Evolutionary conservation across 2,113 vertebrate species (phyloP), one percentile per base, ranked within the genome.

Genomic region (Colinus virginianus): DNA sequence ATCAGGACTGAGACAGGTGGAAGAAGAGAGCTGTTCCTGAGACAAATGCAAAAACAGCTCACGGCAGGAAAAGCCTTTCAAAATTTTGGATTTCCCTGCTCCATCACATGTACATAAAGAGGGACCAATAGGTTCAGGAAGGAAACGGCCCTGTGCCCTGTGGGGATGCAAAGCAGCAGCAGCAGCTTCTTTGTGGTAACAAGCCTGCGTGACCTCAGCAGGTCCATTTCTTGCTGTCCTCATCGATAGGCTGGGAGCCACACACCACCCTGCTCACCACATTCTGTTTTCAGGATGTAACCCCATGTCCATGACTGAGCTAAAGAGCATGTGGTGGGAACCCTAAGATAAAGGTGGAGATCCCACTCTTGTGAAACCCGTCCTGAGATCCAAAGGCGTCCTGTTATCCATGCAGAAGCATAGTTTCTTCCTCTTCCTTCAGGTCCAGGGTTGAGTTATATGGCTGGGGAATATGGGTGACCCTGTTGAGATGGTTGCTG

Each of bases 401-500:
- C 18, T 21, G 18, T 70, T 36, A 36, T 48, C 67, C 67, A 28
- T 25, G 34, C 34, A 21, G 34, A 51, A 36, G 46, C 34, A 38
- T 19, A 34, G 48, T 20, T 48, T 51, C 34, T 70, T 49, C 68
- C 26, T 18, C 7, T 4, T 51, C 34, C 48, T 51, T n/a, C 3
- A 0, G 34, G 12, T 82, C 30, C 63, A 25, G 42, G 42, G 22
- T 5, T 63, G 63, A 51, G 20, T 36, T 46, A 46, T 25, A 4
- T 0, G 1, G 38, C 36, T 48, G 28, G 34, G 40, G 13, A 59
- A 6, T 0, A 1, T 15, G 51, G 48, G 26, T 5, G 2, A 38
- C 3, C 53, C 17, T 20, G 0, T 21, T 7, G 0, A 0, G 62
- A 17, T 0, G 1, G 11, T 48, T 49, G 0, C 36, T 93, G n/a